Base-by-base conservation (phyloP, 2,797 vertebrate genomes). In the Otus scops region DNA sequence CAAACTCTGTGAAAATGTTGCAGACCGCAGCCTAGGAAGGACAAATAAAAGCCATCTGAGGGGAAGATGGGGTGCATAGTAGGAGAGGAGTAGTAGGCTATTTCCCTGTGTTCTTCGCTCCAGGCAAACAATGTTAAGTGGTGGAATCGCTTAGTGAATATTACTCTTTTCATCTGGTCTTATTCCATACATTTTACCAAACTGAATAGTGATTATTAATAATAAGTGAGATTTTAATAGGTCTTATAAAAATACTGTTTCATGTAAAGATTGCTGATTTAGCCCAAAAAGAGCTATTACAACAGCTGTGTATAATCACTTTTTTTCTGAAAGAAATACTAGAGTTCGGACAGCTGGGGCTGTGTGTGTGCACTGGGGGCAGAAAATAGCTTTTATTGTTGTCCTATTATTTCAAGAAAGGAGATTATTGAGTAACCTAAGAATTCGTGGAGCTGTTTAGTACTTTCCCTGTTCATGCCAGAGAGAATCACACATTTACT, bases 401-500 rank as follows among this genome's bases (percentile, higher is more conserved):
- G 54, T 73, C 81, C 47, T 85, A 6, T 92, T 92, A 89, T 93
- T 94, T 95, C 23, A 59, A 61, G 80, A 91, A 85, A 71, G 34
- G 34, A 88, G 68, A 90, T 73, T 85, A 82, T 59, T 91, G 57
- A 92, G 74, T 80, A 95, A 93, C 64, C 38, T 85, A 88, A 93
- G 95, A 88, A 81, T 67, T 74, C 87, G 92, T 92, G 64, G 87
- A 92, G 45, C 83, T 89, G 34, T 84, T 97, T 94, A 95, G 53
- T 36, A 30, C 63, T 94, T 96, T 90, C 13, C 36, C 54, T 73
- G 60, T 30, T 93, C 89, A 69, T 85, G 85, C 88, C 74, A 90
- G 86, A 91, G 85, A 93, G 89, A 92, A 93, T 95, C 89, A 82
- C 76, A 73, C 83, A 69, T 95, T 93, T 79, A 68, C 64, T 93